phyloP scores from a whole-genome alignment of 1,140 invertebrate species.

The Branchinecta lindahli region DNA sequence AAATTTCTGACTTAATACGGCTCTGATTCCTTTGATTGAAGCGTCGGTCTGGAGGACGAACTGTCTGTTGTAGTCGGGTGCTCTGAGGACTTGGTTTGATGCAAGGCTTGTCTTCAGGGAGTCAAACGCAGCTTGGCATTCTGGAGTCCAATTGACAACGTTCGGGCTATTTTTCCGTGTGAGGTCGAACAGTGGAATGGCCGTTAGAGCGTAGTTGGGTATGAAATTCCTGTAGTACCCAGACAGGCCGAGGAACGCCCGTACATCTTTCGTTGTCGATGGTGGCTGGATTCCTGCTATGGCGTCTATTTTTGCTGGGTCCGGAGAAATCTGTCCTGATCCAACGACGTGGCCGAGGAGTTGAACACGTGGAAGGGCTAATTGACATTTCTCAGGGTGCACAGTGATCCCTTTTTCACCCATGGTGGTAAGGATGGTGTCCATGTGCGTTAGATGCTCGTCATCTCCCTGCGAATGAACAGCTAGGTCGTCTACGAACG shows the following conservation, averaged over 20 bases:
- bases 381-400: slow-evolving; percentile 26
- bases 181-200: slow-evolving; percentile 30
- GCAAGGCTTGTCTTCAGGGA: slow-evolving; percentile 19
- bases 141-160: slow-evolving; percentile 25
- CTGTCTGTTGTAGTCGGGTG: slow-evolving; percentile 25
- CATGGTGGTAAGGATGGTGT: slow-evolving; percentile 16
- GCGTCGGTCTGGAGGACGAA: slow-evolving; percentile 28
- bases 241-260: slow-evolving; percentile 29
- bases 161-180: slow-evolving; percentile 26
- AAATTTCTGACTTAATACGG: slow-evolving; percentile 27
- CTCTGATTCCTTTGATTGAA: slow-evolving; percentile 28
- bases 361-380: slow-evolving; percentile 24
- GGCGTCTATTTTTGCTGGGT: slow-evolving; percentile 29
- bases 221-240: slow-evolving; percentile 32
- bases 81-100: slow-evolving; percentile 22
- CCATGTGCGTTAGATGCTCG: slow-evolving; percentile 25
- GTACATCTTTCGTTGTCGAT: slow-evolving; percentile 26
- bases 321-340: slow-evolving; percentile 27
- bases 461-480: slow-evolving; percentile 28
- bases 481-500: slow-evolving; percentile 40
- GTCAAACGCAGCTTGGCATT: slow-evolving; percentile 27
- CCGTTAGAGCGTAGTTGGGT: slow-evolving; percentile 27
- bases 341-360: slow-evolving; percentile 31
- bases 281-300: slow-evolving; percentile 27
- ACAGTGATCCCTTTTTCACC: slow-evolving; percentile 23